Evolutionary conservation across 1,140 invertebrate genomes (phyloP).

Genomic region (Leptinotarsa defecta): DNA sequence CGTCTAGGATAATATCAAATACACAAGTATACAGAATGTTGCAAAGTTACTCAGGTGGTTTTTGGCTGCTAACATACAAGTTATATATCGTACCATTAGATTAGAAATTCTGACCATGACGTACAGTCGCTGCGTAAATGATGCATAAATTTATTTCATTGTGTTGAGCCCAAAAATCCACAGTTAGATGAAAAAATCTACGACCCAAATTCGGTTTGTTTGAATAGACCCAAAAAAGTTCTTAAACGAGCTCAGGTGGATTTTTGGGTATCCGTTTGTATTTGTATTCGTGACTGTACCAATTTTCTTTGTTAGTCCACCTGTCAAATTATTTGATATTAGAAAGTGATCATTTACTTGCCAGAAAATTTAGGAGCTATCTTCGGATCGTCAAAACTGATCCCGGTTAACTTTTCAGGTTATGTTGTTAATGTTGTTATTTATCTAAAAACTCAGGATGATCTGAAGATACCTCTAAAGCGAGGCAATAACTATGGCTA

Average conservation of each 20-base stretch:
- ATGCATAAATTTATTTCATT: not conserved
- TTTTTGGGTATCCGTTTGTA: not conserved
- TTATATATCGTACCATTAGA: constrained; percentile 30
- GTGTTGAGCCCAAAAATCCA: no score
- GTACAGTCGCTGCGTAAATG: not conserved
- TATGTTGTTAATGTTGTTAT: constrained; percentile 35
- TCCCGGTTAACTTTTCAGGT: constrained; percentile 24
- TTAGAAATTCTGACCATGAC: constrained; percentile 20
- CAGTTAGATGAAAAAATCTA: no score
- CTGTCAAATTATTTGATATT: constrained; percentile 31
- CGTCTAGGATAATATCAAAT: constrained; percentile 48
- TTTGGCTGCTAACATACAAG: constrained; percentile 36
- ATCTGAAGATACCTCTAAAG: not conserved
- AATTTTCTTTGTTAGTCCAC: constrained; percentile 25
- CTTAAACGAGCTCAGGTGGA: not conserved
- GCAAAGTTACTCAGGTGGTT: constrained; percentile 54
- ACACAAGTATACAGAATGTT: constrained; percentile 56
- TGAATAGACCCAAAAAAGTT: no score
- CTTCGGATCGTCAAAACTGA: constrained; percentile 8
- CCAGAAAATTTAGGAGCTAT: constrained; percentile 20
- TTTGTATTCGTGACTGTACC: not conserved
- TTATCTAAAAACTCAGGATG: not conserved
- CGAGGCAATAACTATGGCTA: constrained; percentile 5
- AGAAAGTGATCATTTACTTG: constrained; percentile 32
- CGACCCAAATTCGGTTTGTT: no score